Evolutionary conservation across 2,113 vertebrate genomes (phyloP), one percentile per base, ranked within the genome.

Genomic region (Bubo blakistoni): DNA sequence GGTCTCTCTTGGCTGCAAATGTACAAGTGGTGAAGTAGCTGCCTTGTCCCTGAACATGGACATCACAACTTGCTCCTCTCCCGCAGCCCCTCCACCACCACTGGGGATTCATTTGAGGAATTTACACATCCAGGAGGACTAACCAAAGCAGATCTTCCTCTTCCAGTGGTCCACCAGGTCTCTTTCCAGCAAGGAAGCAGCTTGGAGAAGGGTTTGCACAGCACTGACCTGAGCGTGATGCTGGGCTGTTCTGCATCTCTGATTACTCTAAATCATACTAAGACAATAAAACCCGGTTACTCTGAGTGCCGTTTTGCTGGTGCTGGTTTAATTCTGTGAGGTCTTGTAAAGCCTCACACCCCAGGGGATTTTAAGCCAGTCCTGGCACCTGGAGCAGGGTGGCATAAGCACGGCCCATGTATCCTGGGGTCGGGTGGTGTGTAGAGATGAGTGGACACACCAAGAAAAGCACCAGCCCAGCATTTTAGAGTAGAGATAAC

Each of bases 31-130:
- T 21, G 9, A 15, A 70, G 62, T 15, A 42, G 25, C 49, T 61
- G 63, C 69, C 44, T 69, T 67, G 26, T 13, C 65, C 19, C 57
- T 0, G 0, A 34, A 24, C 0, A 1, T 2, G 11, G 24, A 21
- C 25, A 46, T 26, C 29, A 9, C 81, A 29, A 6, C 27, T 40
- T 15, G 32, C 40, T 59, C 40, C 2, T 6, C 30, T 87, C 30
- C 32, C 16, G 24, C 38, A 54, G 59, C 5, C 15, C 20, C 12
- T 52, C 55, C 44, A n/a, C 16, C 66, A n/a, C 54, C 32, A 22
- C 25, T 7, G 34, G 20, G 25, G 32, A 11, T 42, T 49, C 36
- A 13, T 29, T 10, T 59, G 4, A 36, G 78, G 78, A 59, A 59
- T n/a, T 72, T 40, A 16, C 25, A 27, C 3, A 6, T 19, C 26